Percentiles rank a stretch among this genome's conserved stretches.
Conservation (phyloP, 2,888 invertebrate genomes). For the Andricus quercusramuli region DNA sequence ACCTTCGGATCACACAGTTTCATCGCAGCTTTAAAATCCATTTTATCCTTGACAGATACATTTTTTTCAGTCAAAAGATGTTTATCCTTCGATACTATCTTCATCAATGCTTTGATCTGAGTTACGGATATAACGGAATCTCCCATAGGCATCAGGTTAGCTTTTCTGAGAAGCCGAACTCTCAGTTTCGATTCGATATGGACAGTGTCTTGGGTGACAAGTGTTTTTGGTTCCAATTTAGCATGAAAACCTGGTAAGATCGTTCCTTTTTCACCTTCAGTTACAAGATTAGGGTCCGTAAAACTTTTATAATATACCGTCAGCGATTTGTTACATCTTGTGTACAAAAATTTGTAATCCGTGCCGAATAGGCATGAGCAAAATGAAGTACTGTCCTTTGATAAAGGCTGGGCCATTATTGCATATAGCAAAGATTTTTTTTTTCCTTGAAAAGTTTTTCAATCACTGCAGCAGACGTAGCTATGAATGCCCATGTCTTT, state of each 20-base stretch:
- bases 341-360: slow-evolving; percentile 52
- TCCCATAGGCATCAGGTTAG: slow-evolving; percentile 51
- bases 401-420: slow-evolving; percentile 50
- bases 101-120: slow-evolving; percentile 47
- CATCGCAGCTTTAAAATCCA: slow-evolving; percentile 46
- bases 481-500: slow-evolving; percentile 49
- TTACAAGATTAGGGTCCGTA: slow-evolving; percentile 39
- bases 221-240: neutral
- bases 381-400: slow-evolving; percentile 45
- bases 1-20: slow-evolving; percentile 52
- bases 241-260: slow-evolving; percentile 20
- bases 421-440: slow-evolving; percentile 46
- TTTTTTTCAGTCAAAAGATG: slow-evolving; percentile 46
- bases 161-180: slow-evolving; percentile 55
- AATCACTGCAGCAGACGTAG: slow-evolving; percentile 51
- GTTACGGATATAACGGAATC: slow-evolving; percentile 44
- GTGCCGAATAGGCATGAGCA: slow-evolving; percentile 48
- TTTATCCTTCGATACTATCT: slow-evolving; percentile 35
- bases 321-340: slow-evolving; percentile 53
- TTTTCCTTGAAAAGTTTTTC: slow-evolving; percentile 45
- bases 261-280: slow-evolving; percentile 13
- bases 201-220: slow-evolving; percentile 58
- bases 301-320: slow-evolving; percentile 49
- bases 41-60: slow-evolving; percentile 54
- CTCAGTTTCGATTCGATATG: slow-evolving; percentile 60